Conservation (phyloP, 1,140 invertebrate genomes). For the Aphidius gifuensis region DNA sequence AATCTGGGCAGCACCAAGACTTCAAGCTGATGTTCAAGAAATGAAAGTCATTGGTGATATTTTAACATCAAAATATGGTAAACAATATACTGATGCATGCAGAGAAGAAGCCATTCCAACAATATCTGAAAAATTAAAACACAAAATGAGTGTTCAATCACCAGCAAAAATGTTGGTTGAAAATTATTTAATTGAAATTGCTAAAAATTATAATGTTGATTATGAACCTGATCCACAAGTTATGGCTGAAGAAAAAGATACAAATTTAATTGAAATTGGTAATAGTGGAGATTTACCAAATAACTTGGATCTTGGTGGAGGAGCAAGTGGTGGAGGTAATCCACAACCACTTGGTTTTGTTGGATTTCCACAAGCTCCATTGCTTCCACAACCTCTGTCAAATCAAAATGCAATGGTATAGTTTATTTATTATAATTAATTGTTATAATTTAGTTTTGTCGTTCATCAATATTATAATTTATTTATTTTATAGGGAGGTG, state of each 20-base stretch:
- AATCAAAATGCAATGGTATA: slow-evolving; percentile 36
- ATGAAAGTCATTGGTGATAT: slow-evolving; percentile 91
- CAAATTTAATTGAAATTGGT: slow-evolving; percentile 77
- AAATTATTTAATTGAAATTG: slow-evolving; percentile 94
- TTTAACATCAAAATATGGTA: slow-evolving; percentile 90
- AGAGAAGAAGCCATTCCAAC: slow-evolving; percentile 73
- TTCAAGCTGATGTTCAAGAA: slow-evolving; percentile 81
- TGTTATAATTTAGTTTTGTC: slow-evolving; percentile 15
- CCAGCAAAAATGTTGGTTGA: slow-evolving; percentile 96
- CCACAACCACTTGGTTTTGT: slow-evolving; percentile 75
- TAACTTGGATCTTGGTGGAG: slow-evolving; percentile 59
- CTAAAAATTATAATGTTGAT: slow-evolving; percentile 88
- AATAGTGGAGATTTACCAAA: slow-evolving; percentile 52
- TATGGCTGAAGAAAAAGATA: slow-evolving; percentile 82
- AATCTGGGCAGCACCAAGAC: slow-evolving; percentile 92
- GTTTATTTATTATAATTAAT: slow-evolving; percentile 12
- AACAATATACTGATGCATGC: slow-evolving; percentile 84
- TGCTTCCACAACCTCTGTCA: slow-evolving; percentile 57
- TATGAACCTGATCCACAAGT: slow-evolving; percentile 92
- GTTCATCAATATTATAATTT: not conserved
- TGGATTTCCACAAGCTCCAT: slow-evolving; percentile 69
- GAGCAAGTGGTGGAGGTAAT: slow-evolving; percentile 37
- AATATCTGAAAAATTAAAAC: slow-evolving; percentile 92
- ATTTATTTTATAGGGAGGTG: slow-evolving; percentile 32
- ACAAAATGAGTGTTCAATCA: slow-evolving; percentile 93